Conservation (phyloP, 2,888 invertebrate species). For the Anthophora plumipes region DNA sequence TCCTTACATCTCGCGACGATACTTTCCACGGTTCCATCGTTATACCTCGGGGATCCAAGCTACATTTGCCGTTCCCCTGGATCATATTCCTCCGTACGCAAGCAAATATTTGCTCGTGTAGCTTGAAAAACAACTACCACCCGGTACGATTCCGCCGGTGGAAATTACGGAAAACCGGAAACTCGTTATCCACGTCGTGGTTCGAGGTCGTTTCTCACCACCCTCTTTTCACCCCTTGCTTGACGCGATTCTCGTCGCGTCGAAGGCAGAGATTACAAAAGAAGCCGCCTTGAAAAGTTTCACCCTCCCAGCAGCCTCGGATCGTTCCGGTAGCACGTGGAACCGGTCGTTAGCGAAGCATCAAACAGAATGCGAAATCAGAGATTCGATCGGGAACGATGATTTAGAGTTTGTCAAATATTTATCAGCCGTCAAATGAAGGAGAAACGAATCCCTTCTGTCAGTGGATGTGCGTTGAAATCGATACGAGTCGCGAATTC, state of each 20-base stretch:
- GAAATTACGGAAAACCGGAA: slow-evolving; percentile 26
- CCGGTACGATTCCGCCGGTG: slow-evolving; percentile 11
- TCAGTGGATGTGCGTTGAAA: too few species aligned
- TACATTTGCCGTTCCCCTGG: not conserved
- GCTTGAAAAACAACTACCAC: slow-evolving; percentile 11
- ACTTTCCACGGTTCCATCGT: not conserved
- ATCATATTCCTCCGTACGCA: not conserved
- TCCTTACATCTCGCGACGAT: not conserved
- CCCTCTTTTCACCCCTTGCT: not conserved
- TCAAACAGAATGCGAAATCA: slow-evolving; percentile 24
- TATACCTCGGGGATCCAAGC: not conserved
- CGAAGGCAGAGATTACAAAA: slow-evolving; percentile 26
- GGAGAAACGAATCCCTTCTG: slow-evolving; percentile 16
- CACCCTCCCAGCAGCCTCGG: not conserved
- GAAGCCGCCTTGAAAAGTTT: not conserved
- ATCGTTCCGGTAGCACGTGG: not conserved
- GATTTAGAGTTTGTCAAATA: slow-evolving; percentile 26
- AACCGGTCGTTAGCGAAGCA: not conserved
- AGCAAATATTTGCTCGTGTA: slow-evolving; percentile 11
- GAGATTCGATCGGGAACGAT: not conserved
- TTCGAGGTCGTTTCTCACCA: slow-evolving; percentile 3
- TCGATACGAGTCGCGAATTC: too few species aligned
- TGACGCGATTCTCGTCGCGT: slow-evolving; percentile 16
- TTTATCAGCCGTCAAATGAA: slow-evolving; percentile 9
- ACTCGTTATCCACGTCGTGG: slow-evolving; percentile 33